Evolutionary conservation across 1,140 invertebrate genomes (phyloP), one percentile per base, ranked within the genome.

Genomic region (Drosophila grimshawi): DNA sequence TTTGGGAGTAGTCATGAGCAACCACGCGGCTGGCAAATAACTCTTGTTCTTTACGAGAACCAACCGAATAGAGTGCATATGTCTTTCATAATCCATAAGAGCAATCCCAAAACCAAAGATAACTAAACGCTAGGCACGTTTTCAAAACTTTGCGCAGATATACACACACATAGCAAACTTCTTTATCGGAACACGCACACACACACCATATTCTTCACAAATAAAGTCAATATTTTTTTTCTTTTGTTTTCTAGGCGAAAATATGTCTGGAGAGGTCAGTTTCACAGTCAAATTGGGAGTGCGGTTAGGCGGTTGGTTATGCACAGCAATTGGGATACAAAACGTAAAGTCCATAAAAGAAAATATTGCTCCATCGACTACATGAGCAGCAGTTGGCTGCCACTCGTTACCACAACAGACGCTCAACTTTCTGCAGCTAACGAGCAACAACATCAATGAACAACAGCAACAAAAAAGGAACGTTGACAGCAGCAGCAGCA

Each of bases 321-420:
- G 8, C 32, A 56, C 66, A 3, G 10, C 39, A 70, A 53, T 48
- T 63, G 60, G 53, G 66, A 62, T 56, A 67, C 39, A 53, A 69
- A 74, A 67, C 80, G 77, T 72, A 85, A 80, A 80, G 81, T 80
- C 81, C 68, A 83, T 83, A 85, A 83, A 85, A 83, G 81, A 82
- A 74, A 77, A 68, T 76, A 82, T 78, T 57, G 81, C 80, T 72
- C 60, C 56, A 75, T 63, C 60, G 70, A 68, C 37, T 67, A 39
- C 37, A 75, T 29, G 52, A 51, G 60, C 33, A 70, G 66, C 66
- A 56, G 46, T 45, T 59, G 45, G 29, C 52, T 52, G 41, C 59
- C 37, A 39, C 48, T 19, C 35, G 11, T 39, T 33, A 32, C 61
- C 65, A 46, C 55, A 56, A 68, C 53, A 39, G 59, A 46, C 39